Evolutionary conservation across 2,888 invertebrate species (phyloP), one percentile per base, ranked within the genome.

Genomic region (Caenorhabditis imperialis): DNA sequence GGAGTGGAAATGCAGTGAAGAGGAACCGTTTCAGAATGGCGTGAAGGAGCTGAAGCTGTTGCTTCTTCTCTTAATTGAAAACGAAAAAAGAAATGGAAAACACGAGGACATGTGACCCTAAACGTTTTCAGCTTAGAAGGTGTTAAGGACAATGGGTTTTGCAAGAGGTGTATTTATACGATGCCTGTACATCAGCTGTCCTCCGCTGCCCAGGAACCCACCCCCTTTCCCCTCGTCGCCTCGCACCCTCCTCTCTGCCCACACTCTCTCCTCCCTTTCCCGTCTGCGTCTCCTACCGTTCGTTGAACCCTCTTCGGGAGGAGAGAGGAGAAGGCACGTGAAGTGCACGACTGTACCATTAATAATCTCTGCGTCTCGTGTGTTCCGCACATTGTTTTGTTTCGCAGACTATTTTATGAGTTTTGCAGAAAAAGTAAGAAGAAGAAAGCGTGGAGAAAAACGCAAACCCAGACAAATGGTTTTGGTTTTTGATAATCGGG

Each of bases 301-400:
- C 67, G 57, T 51, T 51, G 67, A 48, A 57, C 67, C 51, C 67
- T 25, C 27, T 51, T 50, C 44, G 48, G 20, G 44, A 42, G 37
- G 27, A 47, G 63, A 53, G 45, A 53, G 53, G 37, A 45, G 45
- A 48, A 48, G 42, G 48, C 67, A 67, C 67, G 67, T 67, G 67
- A 67, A 67, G 40, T 33, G 35, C 67, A 67, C 45, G 51, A 50
- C 50, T 25, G 25, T 27, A 42, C 44, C 44, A 30, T 30, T 30
- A 7, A 25, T 51, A 27, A 45, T 40, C 14, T 7, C 57, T 58
- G 57, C 44, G 57, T 51, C 14, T 57, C 57, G 27, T 42, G 1
- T 4, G n/a, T 33, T 25, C 23, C 4, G 5, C n/a, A 14, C 35
- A 22, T 51, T 67, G 25, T 57, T 20, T 65, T 37, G 20, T 30